Evolutionary conservation across 23 tunicate genomes (phyloP), one percentile per base, ranked within the genome.

Genomic region (Botrylloides violaceus): DNA sequence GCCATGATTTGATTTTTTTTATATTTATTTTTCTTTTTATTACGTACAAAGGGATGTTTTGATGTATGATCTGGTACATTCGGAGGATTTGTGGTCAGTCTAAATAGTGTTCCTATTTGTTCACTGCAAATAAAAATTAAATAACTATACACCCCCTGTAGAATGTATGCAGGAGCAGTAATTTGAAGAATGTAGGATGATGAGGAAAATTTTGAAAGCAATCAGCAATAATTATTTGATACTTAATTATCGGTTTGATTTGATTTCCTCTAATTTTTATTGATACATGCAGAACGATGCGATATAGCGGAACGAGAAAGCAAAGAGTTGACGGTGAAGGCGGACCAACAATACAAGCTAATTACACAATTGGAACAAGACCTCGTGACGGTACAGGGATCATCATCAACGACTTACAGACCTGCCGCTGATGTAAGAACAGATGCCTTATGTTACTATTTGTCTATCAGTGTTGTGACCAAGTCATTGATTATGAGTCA

Each of bases 361-460:
- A 93, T 84, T 33, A 57, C 72, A 49, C 82, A 86, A 73, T 68
- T 93, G n/a, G 98, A 93, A 60, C 58, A 79, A 12, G 98, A 93
- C 37, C 60, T 93, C 47, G 49, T 93, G 74, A 34, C 73, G 47
- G 58, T 93, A 29, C 92, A 93, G 71, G 75, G 92, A 32, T 81
- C 92, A 9, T 79, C 98, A 31, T 76, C 98, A 21, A 82, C 78
- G 19, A 75, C 80, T 15, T 68, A 68, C 37, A 71, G 97, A 36
- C 78, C 97, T 4, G 97, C 83, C 0, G 90, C 97, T 3, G 97
- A 90, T 62, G 97, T 68, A 0, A 68, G 74, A n/a, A n/a, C n/a
- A n/a, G n/a, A n/a, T n/a, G n/a, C n/a, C n/a, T n/a, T n/a, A n/a
- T n/a, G n/a, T n/a, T n/a, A n/a, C n/a, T n/a, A n/a, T n/a, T n/a